These are phyloP conservation scores for Corythaeola cristata DNA, from an alignment of 2,113 vertebrate genomes.

Conservation along the genomic window DNA sequence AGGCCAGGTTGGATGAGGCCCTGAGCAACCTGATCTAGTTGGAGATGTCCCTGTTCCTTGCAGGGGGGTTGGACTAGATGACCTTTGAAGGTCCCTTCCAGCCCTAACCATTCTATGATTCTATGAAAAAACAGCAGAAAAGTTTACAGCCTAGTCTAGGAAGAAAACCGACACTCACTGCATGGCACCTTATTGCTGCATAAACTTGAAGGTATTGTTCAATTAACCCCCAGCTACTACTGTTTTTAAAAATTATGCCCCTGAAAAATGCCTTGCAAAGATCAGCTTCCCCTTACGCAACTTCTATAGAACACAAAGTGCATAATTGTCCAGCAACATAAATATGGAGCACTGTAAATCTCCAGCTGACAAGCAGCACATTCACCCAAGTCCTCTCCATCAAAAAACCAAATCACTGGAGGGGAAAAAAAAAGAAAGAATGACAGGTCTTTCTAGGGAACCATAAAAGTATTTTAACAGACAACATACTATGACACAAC, in stretches of 20 bases:
- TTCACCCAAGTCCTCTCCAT: background rate
- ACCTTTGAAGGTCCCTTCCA: no score
- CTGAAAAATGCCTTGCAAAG: background rate
- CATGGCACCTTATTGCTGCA: background rate
- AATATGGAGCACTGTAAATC: background rate
- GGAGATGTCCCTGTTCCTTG: no score
- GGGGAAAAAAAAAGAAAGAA: background rate
- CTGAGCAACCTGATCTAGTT: no score
- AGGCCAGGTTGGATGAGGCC: no score
- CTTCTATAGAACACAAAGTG: background rate
- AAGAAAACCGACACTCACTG: background rate
- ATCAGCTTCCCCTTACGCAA: background rate
- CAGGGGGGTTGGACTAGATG: no score
- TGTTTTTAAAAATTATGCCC: background rate
- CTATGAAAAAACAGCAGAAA: background rate
- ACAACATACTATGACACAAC: background rate
- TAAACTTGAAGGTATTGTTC: background rate
- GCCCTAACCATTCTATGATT: no score
- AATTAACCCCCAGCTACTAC: background rate
- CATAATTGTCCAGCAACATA: background rate
- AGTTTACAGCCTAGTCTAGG: background rate
- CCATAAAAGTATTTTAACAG: background rate
- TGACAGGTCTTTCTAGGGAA: background rate
- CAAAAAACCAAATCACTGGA: background rate
- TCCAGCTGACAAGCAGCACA: background rate